Base-by-base conservation (phyloP, 1,140 invertebrate genomes). In the Campoletis sonorensis region DNA sequence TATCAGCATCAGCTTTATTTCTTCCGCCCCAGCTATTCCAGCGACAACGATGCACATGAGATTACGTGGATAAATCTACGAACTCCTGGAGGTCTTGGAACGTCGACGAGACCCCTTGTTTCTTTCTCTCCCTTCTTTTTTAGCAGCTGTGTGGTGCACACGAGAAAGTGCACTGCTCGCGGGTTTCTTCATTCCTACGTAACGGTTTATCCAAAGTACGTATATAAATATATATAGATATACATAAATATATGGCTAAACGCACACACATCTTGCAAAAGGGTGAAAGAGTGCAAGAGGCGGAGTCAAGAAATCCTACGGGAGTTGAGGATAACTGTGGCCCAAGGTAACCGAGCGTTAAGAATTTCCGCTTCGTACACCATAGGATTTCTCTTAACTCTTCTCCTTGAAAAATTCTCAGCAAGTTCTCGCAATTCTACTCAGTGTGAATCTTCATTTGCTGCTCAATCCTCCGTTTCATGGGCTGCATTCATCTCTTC, bases 1-100 rank as follows among this genome's bases (percentile, higher is more conserved):
- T 72, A 49, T 72, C 70, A 72, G 70, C 70, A 45, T 72, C 37
- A 45, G 37, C 21, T 23, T 45, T 72, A 45, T 72, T 72, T 23
- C 40, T 23, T 23, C 13, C 37, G 70, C 23, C 61, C 40, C 37
- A 49, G n/a, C 37, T 5, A 11, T 40, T 23, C n/a, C 33, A 45
- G 33, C 37, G 33, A 37, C 33, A 21, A 72, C 33, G 70, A 37
- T 70, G 30, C n/a, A 70, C 68, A 40, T 37, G 49, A 72, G 37
- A 72, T 72, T 72, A 72, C 70, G 33, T 40, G 37, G 70, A 72
- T 72, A 72, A 72, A 72, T 45, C 33, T 49, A 49, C 70, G 37
- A 45, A 23, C 23, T 27, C 61, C 61, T 23, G 61, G 61, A 64
- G 61, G 21, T 64, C 23, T 64, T 16, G 51, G n/a, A 54, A 54